Evolutionary conservation across 2,113 vertebrate genomes (phyloP).

Genomic region (Parus major): DNA sequence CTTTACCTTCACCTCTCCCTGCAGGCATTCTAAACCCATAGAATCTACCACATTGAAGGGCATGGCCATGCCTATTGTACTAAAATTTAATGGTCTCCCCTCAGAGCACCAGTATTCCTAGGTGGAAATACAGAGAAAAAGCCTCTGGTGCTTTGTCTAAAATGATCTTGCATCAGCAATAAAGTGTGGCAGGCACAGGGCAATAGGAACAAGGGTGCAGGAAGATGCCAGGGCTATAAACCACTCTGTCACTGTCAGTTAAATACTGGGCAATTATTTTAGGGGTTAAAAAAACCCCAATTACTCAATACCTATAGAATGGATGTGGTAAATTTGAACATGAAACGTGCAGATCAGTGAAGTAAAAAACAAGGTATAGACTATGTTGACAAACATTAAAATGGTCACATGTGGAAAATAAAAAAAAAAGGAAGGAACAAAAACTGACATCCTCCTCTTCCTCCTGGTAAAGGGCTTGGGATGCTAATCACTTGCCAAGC

Average conservation of each 20-base stretch:
- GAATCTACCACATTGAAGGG: neutral
- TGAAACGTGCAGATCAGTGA: neutral
- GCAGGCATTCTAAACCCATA: neutral
- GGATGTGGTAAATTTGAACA: neutral
- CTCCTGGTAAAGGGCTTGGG: neutral
- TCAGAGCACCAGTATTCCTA: neutral
- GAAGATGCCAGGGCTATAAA: neutral
- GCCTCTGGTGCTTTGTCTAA: neutral
- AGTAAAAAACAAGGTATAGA: neutral
- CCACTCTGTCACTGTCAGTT: neutral
- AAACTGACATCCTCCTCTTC: neutral
- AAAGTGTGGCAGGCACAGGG: neutral
- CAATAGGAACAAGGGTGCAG: neutral
- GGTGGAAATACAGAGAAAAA: neutral
- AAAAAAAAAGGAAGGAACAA: neutral
- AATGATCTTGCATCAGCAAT: neutral
- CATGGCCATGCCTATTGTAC: fast-evolving
- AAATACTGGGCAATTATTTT: neutral
- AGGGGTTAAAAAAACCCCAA: neutral
- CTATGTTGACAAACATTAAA: neutral
- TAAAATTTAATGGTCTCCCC: neutral
- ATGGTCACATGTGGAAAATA: neutral
- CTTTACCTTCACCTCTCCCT: neutral
- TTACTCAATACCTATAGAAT: fast-evolving
- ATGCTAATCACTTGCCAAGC: neutral